Evolutionary conservation across 2,113 vertebrate species (phyloP).

Genomic region (Catharus minimus): DNA sequence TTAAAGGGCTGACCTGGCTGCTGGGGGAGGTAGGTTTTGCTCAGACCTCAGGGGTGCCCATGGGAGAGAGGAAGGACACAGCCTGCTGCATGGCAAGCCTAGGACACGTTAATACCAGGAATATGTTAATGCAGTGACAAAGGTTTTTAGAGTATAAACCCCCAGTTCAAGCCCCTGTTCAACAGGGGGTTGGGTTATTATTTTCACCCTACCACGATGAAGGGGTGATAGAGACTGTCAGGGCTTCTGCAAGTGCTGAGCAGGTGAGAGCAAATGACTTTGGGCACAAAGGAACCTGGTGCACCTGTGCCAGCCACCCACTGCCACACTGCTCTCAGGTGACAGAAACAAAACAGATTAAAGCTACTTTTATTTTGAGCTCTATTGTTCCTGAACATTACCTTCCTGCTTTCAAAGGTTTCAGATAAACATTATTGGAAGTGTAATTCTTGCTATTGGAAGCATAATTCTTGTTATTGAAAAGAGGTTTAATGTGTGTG

Average conservation of each 20-base stretch:
- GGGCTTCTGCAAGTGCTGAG: not conserved
- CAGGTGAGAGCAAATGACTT: not conserved
- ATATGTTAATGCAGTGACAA: not conserved
- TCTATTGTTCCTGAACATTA: not conserved
- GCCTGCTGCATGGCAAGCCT: not conserved
- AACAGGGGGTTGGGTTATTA: not conserved
- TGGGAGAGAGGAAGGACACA: not conserved
- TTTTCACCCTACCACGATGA: not conserved
- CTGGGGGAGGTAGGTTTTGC: not conserved
- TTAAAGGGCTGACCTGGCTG: not conserved
- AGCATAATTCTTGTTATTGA: not conserved
- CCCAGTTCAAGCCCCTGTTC: not conserved
- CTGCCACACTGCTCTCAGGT: not conserved
- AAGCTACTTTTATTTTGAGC: not conserved
- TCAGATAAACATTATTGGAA: not conserved
- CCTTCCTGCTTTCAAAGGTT: not conserved
- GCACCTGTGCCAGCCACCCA: not conserved
- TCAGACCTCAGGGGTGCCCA: not conserved
- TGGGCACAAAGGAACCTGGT: not conserved
- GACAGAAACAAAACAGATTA: not conserved
- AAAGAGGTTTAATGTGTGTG: not conserved
- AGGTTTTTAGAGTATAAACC: not conserved
- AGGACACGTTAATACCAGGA: not conserved
- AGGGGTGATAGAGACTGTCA: not conserved
- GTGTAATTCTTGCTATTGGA: not conserved